Evolutionary conservation across 2,888 invertebrate genomes (phyloP).

Genomic region (Amiota minor): DNA sequence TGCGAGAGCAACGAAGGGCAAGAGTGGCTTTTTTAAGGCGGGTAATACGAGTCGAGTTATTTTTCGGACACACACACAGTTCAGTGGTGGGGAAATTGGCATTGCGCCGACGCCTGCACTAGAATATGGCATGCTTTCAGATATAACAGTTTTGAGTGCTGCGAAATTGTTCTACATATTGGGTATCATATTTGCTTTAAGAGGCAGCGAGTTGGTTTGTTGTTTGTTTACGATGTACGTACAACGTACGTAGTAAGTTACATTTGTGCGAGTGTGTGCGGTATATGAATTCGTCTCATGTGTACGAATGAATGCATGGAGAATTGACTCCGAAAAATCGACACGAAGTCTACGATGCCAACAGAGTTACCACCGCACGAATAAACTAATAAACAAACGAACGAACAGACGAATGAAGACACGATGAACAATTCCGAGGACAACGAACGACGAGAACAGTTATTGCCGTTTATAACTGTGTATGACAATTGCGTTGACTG

Average conservation of each 20-base stretch:
- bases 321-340: constrained; percentile 44
- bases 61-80: constrained; percentile 35
- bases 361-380: constrained; percentile 4
- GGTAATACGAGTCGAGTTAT: not conserved
- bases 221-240: not conserved
- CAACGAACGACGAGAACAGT: constrained; percentile 22
- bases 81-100: not conserved
- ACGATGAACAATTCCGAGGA: constrained; percentile 21
- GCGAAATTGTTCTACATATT: too few species aligned
- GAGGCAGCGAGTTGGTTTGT: too few species aligned
- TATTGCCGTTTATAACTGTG: not conserved
- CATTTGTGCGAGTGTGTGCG: not conserved
- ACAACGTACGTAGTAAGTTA: not conserved
- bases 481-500: constrained; percentile 25
- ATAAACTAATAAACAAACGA: not conserved
- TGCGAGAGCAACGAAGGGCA: not conserved
- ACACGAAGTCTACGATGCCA: not conserved
- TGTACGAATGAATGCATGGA: not conserved
- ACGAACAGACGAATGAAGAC: constrained; percentile 3
- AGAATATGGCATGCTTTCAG: too few species aligned
- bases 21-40: not conserved
- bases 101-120: constrained; percentile 43
- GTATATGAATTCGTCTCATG: not conserved
- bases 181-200: too few species aligned
- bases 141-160: not conserved